These are phyloP conservation scores for Drosophila fuyamai DNA, from an alignment of 1,140 invertebrate genomes.

Conservation along the genomic window DNA sequence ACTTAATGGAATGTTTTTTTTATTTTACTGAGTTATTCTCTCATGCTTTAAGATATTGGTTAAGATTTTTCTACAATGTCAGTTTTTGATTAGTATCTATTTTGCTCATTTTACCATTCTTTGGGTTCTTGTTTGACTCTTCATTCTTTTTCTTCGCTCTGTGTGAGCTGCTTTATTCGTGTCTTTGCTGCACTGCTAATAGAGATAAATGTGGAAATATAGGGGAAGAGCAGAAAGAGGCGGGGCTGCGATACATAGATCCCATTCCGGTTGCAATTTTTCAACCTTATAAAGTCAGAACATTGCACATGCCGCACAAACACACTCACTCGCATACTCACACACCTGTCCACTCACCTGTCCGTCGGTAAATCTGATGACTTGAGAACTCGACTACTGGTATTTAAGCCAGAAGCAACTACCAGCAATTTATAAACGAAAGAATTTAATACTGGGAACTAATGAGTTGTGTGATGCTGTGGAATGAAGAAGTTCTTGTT, in stretches of 20 bases:
- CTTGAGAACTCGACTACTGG: constrained; percentile 36
- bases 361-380: constrained; percentile 28
- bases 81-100: no score
- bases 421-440: constrained; percentile 60
- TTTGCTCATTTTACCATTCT: constrained; percentile 7
- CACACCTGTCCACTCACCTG: constrained; percentile 34
- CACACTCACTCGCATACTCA: constrained; percentile 11
- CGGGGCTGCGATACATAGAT: constrained; percentile 35
- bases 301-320: constrained; percentile 50
- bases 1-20: neutral
- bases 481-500: constrained; percentile 33
- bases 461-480: constrained; percentile 55
- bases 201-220: constrained; percentile 38
- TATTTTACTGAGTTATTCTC: neutral
- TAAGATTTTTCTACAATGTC: no score
- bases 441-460: constrained; percentile 74
- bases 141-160: constrained; percentile 5
- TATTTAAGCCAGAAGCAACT: constrained; percentile 21
- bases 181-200: constrained; percentile 33
- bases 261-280: constrained; percentile 76
- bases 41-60: no score
- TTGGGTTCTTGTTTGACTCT: constrained; percentile 8
- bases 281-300: constrained; percentile 70
- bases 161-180: constrained; percentile 13
- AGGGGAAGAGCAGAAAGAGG: constrained; percentile 10